Base-by-base conservation (phyloP, 2,888 invertebrate species). In the Trypoxylon attenuatum region DNA sequence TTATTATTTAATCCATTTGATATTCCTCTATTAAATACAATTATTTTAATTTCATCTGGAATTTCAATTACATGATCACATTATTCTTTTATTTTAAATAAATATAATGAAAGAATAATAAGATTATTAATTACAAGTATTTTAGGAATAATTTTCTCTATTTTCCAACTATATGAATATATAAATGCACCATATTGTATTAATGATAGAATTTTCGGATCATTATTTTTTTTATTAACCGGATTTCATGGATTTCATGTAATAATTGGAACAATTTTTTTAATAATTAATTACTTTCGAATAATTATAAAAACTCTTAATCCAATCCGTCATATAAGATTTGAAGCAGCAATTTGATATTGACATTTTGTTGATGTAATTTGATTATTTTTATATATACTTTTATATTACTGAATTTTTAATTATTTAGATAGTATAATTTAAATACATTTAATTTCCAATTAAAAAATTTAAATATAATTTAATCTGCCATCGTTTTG, bases 361-460 rank as follows among this genome's bases (percentile, higher is more conserved):
- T 92, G 92, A 89, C 92, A 92, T 84, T 91, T 92, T 87, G 91
- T 92, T 15, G 91, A 91, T 86, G 89, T 91, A 75, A 89, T 91
- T 1, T 91, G 91, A 79, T 52, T 82, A 72, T 71, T 77, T 89
- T 89, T 78, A 70, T 91, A 84, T 92, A 90, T 84, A 87, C 91
- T 89, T 71, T 90, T 93, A 83, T 92, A 92, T 78, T 92, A 92
- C 90, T 92, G 92, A 90, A 91, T 91, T 78, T 71, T 33, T 29
- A 27, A 66, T 41, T 87, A 90, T 90, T 90, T 91, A 90, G 90
- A 90, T 91, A 91, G 88, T 91, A 91, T 91, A 91, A 88, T n/a
- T n/a, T 84, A 5, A 91, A 89, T 92, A 92, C 90, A 90, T 89
- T 90, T 92, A 89, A 91, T 87, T 92, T 92, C 91, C 91, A 92